These are phyloP conservation scores for Erpetoichthys calabaricus DNA, from an alignment of 2,797 vertebrate species.

Conservation along the genomic window DNA sequence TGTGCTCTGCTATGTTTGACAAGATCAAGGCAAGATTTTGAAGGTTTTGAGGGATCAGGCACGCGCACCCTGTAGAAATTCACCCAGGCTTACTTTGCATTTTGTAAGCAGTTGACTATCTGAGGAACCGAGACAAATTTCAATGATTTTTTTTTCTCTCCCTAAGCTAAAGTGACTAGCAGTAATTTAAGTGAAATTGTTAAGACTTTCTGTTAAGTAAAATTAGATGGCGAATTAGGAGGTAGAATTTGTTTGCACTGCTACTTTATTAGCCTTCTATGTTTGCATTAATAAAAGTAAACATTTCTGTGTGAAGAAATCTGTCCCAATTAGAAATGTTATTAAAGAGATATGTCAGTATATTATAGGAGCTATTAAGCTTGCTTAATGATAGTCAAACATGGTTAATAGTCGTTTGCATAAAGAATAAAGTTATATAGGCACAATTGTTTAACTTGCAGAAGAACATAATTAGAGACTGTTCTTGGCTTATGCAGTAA, in stretches of 20 bases:
- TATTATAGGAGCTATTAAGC: constrained; percentile 29
- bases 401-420: constrained; percentile 45
- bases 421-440: constrained; percentile 26
- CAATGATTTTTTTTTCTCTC: constrained; percentile 17
- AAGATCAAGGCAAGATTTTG: constrained; percentile 84
- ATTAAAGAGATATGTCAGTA: constrained; percentile 49
- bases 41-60: constrained; percentile 77
- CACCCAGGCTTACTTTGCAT: constrained; percentile 46
- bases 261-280: constrained; percentile 11
- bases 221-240: constrained; percentile 21
- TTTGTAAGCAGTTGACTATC: constrained; percentile 49
- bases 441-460: constrained; percentile 8
- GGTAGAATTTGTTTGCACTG: constrained; percentile 20
- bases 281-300: constrained; percentile 13
- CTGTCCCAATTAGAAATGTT: constrained; percentile 46
- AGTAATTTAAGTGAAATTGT: constrained; percentile 3
- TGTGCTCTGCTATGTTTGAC: constrained; percentile 70
- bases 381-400: constrained; percentile 16
- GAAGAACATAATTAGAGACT: constrained; percentile 11
- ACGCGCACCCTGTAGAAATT: constrained; percentile 66
- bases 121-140: constrained; percentile 51
- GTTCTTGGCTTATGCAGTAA: background rate
- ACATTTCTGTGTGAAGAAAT: constrained; percentile 11
- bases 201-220: constrained; percentile 4
- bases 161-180: background rate